Evolutionary conservation across 2,797 vertebrate species (phyloP), one percentile per base, ranked within the genome.

Genomic region (Vultur gryphus): DNA sequence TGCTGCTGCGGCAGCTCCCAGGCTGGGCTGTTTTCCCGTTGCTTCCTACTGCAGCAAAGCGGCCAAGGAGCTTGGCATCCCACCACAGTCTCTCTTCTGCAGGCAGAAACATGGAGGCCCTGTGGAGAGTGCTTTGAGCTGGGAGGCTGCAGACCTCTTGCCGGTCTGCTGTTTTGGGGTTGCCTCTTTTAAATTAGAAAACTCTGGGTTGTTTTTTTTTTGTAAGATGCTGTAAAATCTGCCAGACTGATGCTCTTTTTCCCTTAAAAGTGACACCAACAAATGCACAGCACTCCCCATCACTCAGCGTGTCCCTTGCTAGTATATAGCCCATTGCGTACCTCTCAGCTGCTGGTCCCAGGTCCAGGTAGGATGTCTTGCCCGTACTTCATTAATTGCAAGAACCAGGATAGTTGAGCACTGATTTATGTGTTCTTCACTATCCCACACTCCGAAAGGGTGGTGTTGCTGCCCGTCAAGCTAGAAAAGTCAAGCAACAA

Each of bases 311-410:
- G 10, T 37, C 31, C 37, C 28, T 49, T 71, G 37, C 46, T 12
- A 16, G 62, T 13, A 25, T 20, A 20, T 10, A 57, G 46, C 58
- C 20, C 79, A 28, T 39, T 3, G 1, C 0, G 0, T 95, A 98
- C 98, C 98, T 98, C 96, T 98, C 89, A 98, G 94, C 85, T 93
- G 95, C 82, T 37, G 97, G 62, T 97, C 97, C 19, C 89, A 87
- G 37, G 67, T 92, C 98, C 97, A 98, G 44, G 64, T 82, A 64
- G 98, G 97, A 94, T 98, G 97, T 72, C 85, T 96, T 28, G 71
- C 96, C 86, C 96, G 89, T 49, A 98, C 96, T 76, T 97, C 95
- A 77, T 97, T 97, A 71, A 98, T 96, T 81, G 91, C 91, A 72
- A 64, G 72, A 73, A 81, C 96, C 44, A 98, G 95, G 18, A 70